Percentiles rank a stretch among this genome's conserved stretches.
Conservation (phyloP, 2,888 invertebrate species). For the Dasysyrphus tricinctus region DNA sequence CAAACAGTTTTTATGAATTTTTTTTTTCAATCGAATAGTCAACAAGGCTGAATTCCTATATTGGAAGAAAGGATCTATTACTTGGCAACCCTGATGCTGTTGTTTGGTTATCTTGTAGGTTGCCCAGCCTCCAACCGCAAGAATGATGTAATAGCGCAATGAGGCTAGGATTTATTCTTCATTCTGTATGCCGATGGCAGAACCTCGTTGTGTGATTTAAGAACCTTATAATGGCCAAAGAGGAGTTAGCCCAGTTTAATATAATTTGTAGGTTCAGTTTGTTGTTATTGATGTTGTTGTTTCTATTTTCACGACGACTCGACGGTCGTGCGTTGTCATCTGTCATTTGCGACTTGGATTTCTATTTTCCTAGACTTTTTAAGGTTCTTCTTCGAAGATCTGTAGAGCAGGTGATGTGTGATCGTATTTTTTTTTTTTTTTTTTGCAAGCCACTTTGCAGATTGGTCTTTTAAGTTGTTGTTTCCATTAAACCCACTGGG, state of each 20-base stretch:
- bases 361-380: conserved; percentile 52
- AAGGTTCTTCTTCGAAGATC: conserved; percentile 30
- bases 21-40: too few relatives aligned
- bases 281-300: conserved; percentile 34
- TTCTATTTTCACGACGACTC: conserved; percentile 33
- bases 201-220: conserved; percentile 51
- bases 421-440: conserved; percentile 35
- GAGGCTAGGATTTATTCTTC: conserved; percentile 43
- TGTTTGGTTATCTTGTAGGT: conserved; percentile 24
- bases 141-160: conserved; percentile 69
- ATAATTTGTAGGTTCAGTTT: conserved; percentile 44
- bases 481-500: conserved; percentile 6
- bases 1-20: too few relatives aligned
- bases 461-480: conserved; percentile 22
- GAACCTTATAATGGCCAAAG: conserved; percentile 52
- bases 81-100: background rate
- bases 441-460: conserved; percentile 39
- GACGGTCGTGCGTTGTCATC: conserved; percentile 29
- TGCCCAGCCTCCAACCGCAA: conserved; percentile 55
- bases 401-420: conserved; percentile 66
- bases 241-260: conserved; percentile 66
- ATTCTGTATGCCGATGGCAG: conserved; percentile 13
- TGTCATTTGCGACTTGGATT: conserved; percentile 46
- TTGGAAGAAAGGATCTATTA: background rate
- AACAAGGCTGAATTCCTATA: too few relatives aligned